Base-by-base conservation (phyloP, 2,888 invertebrate species). In the Orchesellides sinensis region DNA sequence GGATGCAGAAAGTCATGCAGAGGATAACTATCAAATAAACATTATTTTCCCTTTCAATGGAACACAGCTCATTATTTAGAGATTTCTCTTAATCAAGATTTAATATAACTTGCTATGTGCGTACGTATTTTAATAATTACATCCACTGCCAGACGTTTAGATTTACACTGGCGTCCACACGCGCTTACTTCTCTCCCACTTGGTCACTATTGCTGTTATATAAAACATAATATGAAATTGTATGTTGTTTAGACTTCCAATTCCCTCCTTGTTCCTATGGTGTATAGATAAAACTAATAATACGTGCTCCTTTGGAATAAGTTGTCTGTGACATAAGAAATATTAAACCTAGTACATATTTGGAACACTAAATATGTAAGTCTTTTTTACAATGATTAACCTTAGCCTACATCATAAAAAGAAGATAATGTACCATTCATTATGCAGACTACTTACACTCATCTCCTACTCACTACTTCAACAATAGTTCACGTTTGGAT, bases 311-410 rank as follows among this genome's bases (percentile, higher is more conserved):
- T 40, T 5, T 8, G 2, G 10, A 40, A 5, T 1, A 40, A 40
- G n/a, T 40, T 40, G n/a, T 40, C n/a, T 10, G 40, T 14, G 40
- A 14, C 40, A 40, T 40, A n/a, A 40, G 40, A n/a, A n/a, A n/a
- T n/a, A n/a, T n/a, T n/a, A n/a, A 14, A n/a, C 40, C 40, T 10
- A 40, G 40, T 40, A 40, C n/a, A 40, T n/a, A 40, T 40, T 10
- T n/a, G 40, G 40, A 14, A 10, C 49, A 49, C 49, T 49, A 8
- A 19, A 49, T 12, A 8, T 49, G 6, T n/a, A 17, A 19, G n/a
- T n/a, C 19, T 19, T 49, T 49, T 54, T 54, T 54, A 54, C 25
- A 54, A 25, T 54, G 54, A 54, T 54, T 54, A 54, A 25, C 54
- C 23, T 54, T 54, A 25, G 23, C 54, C 23, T 8, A 40, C 40